Evolutionary conservation across 2,797 vertebrate species (phyloP), one percentile per base, ranked within the genome.

Genomic region (Poecilia picta): DNA sequence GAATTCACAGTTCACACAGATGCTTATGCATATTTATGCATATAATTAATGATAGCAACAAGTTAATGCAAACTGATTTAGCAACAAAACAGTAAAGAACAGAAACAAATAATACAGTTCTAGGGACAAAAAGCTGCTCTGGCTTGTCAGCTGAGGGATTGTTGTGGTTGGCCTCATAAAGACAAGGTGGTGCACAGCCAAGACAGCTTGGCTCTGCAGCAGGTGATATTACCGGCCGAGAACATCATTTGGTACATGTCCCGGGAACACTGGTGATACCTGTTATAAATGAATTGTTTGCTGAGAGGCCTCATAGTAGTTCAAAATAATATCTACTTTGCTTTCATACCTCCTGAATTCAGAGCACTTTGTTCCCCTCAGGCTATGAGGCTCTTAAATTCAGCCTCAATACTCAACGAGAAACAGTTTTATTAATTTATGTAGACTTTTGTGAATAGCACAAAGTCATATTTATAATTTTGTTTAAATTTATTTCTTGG

Each of bases 281-380:
- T 33, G 46, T 53, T 68, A 71, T 74, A 72, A 68, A 68, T 43
- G n/a, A 64, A 66, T n/a, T 36, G 59, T 74, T 59, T 72, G 49
- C 33, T 7, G 1, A 78, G 41, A 64, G 77, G 16, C 43, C 25
- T 23, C 36, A 20, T 33, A 25, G 53, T 49, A 74, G 46, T 31
- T 66, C 41, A 73, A 41, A 74, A 72, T 45, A 73, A 66, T 28
- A 79, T 66, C 72, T 39, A 41, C 45, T 23, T 78, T 46, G 10
- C 13, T 55, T 18, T 16, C 39, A 33, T 20, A 64, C 10, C 57
- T 74, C 33, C 33, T 66, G 57, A 79, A 47, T 43, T 79, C n/a
- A 28, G 70, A 47, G 46, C 53, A 10, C 3, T 73, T 49, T 16
- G 6, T 73, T 18, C 8, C 28, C 53, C 41, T 31, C 8, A 64